Conservation (phyloP, 2,113 vertebrate genomes). For the Pachycephala philippinensis region DNA sequence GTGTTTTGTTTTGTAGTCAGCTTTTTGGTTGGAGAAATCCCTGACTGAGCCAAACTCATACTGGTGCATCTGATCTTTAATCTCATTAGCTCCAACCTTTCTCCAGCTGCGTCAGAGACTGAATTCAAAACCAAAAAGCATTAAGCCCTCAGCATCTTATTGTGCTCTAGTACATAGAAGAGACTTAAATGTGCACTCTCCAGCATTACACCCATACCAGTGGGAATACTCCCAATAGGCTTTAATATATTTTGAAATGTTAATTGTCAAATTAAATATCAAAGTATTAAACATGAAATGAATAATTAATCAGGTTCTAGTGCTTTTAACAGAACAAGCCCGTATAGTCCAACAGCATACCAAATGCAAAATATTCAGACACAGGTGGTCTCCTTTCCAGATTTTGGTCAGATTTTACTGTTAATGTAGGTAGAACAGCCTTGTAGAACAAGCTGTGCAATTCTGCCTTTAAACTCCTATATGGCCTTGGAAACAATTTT, state of each 20-base stretch:
- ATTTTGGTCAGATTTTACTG: not conserved
- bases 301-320: not conserved
- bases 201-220: not conserved
- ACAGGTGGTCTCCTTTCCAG: not conserved
- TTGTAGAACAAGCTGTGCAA: fast-evolving
- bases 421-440: not conserved
- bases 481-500: not conserved
- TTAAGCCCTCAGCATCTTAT: not conserved
- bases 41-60: not conserved
- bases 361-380: not conserved
- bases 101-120: not conserved
- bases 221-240: not conserved
- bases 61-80: not conserved
- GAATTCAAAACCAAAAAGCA: not conserved
- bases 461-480: not conserved
- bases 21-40: not conserved
- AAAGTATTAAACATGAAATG: not conserved
- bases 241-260: not conserved
- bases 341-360: not conserved
- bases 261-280: not conserved
- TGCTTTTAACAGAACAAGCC: not conserved
- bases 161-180: not conserved
- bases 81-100: not conserved
- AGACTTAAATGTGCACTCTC: not conserved
- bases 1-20: not conserved